Conservation (phyloP, 1,140 invertebrate genomes). For the Monomorium pharaonis region DNA sequence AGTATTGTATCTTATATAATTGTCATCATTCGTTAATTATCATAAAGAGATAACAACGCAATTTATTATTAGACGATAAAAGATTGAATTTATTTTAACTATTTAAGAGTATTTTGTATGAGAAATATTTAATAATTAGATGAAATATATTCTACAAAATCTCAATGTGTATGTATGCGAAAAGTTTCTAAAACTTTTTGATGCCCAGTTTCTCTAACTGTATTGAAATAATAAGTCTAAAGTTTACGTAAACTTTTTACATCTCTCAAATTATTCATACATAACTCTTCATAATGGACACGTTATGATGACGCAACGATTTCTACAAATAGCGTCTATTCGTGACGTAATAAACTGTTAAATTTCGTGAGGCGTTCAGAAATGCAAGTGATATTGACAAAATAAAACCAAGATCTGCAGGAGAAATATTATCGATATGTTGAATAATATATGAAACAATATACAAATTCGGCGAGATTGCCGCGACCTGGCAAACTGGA, state of each 20-base stretch:
- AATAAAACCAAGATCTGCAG: neutral
- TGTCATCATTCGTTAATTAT: neutral
- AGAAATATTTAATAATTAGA: neutral
- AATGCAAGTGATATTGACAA: neutral
- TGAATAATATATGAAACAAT: neutral
- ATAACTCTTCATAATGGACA: neutral
- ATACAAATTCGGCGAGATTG: neutral
- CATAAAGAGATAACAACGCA: neutral
- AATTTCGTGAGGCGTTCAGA: neutral
- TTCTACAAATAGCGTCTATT: neutral
- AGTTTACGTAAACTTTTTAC: neutral
- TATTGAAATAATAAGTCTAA: neutral
- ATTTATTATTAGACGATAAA: neutral
- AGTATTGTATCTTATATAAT: neutral
- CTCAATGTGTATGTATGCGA: neutral
- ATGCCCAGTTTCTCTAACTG: neutral
- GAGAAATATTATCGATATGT: neutral
- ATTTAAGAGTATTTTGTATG: neutral
- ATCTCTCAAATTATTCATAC: neutral
- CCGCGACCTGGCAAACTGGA: neutral
- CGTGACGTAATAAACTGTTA: neutral
- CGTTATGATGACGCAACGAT: neutral
- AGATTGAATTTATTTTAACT: neutral
- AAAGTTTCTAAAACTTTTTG: neutral
- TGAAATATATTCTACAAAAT: neutral